phyloP scores from a whole-genome alignment of 2,888 invertebrate species.

The Noctua pronuba region DNA sequence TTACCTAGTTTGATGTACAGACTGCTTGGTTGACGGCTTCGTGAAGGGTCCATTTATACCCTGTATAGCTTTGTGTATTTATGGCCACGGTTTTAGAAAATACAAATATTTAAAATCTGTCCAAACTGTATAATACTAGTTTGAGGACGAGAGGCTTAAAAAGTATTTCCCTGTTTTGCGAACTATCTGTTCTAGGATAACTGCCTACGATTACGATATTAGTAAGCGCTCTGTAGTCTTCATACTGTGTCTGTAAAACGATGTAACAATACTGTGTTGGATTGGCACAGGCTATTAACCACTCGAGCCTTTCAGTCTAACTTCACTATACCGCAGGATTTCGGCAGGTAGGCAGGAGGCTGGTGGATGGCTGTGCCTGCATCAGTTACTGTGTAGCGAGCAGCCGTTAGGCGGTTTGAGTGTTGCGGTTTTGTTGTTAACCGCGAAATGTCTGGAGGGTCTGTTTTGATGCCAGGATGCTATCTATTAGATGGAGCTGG shows the following conservation, averaged over 20 bases:
- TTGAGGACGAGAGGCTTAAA: too few species aligned
- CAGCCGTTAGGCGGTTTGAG: background rate
- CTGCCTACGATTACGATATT: background rate
- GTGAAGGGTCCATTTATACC: too few species aligned
- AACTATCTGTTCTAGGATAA: background rate
- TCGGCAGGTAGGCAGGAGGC: slow-evolving; percentile 18
- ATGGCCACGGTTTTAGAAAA: too few species aligned
- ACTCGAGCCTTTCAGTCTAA: slow-evolving; percentile 46
- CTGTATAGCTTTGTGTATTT: too few species aligned
- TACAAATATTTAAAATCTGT: too few species aligned
- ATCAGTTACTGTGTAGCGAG: background rate
- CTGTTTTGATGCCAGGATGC: background rate
- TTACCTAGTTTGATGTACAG: too few species aligned
- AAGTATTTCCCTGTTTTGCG: background rate
- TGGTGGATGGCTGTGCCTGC: background rate
- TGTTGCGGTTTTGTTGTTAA: background rate
- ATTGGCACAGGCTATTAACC: slow-evolving; percentile 49
- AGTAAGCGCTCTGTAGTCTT: slow-evolving; percentile 3
- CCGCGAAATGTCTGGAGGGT: background rate
- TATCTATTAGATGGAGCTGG: background rate
- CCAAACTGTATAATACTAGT: too few species aligned
- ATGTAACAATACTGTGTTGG: slow-evolving; percentile 36
- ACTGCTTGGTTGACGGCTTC: too few species aligned
- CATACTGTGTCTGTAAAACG: slow-evolving; percentile 4
- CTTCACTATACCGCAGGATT: slow-evolving; percentile 23